Percentiles rank a stretch among this genome's conserved stretches.
Conservation (phyloP, 2,797 vertebrate genomes). For the Pterois miles region DNA sequence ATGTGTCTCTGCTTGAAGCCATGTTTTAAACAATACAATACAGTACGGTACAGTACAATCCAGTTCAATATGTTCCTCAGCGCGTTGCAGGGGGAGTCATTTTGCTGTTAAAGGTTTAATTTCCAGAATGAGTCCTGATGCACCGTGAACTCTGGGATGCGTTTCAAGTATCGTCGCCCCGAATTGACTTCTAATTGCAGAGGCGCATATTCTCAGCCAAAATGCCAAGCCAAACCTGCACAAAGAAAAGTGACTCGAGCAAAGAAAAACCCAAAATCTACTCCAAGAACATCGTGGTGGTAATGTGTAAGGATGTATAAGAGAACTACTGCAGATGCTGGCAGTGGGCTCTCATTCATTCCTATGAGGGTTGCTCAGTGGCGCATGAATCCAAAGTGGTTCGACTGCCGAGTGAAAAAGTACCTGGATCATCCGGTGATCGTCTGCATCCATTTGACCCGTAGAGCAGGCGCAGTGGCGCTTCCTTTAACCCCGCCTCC, state of each 20-base stretch:
- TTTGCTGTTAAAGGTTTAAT: conserved; percentile 54
- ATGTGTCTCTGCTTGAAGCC: conserved; percentile 66
- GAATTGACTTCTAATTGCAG: conserved; percentile 54
- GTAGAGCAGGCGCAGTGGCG: too few species aligned
- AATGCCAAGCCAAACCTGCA: conserved; percentile 49
- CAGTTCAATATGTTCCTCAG: conserved; percentile 23
- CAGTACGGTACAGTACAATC: conserved; percentile 22
- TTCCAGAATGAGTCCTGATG: conserved; percentile 56
- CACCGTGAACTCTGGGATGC: conserved; percentile 64
- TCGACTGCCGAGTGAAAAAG: too few species aligned
- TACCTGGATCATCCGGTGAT: too few species aligned
- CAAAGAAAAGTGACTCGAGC: conserved; percentile 54
- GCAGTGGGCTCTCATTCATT: too few species aligned
- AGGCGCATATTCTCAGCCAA: conserved; percentile 61
- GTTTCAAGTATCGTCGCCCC: conserved; percentile 58
- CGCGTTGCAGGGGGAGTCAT: conserved; percentile 24
- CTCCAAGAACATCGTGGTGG: conserved; percentile 51
- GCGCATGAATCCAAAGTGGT: too few species aligned
- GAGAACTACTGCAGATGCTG: too few species aligned
- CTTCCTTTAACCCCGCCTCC: too few species aligned
- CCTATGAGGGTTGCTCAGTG: too few species aligned
- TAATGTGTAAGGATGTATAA: not conserved
- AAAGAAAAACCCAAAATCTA: conserved; percentile 41
- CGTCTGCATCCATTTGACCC: too few species aligned
- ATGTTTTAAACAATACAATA: conserved; percentile 57